Conservation (phyloP, 2,797 vertebrate species). For the Siniperca undulata region DNA sequence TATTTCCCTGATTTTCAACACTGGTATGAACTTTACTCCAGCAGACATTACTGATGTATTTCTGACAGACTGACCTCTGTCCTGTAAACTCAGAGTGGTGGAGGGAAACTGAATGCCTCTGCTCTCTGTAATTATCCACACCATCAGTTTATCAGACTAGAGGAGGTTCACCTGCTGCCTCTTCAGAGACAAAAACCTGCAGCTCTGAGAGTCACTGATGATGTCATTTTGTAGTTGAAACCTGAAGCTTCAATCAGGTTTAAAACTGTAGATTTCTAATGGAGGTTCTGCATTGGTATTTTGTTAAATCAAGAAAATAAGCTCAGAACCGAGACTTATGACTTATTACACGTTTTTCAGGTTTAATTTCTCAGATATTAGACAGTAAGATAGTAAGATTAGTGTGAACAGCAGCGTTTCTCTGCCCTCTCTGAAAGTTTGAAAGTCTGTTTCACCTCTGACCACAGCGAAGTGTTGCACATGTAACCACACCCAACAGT, state of each 20-base stretch:
- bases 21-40: neutral
- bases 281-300: no score
- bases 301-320: no score
- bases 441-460: no score
- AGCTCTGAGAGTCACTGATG: neutral
- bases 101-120: neutral
- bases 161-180: neutral
- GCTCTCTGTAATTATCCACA: neutral
- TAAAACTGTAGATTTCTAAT: neutral
- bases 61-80: constrained; percentile 7
- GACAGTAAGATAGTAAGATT: no score
- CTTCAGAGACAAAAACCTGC: neutral
- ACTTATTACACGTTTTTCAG: no score
- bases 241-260: neutral
- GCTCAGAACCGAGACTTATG: no score
- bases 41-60: neutral
- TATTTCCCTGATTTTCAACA: constrained; percentile 6
- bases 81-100: neutral
- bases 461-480: no score
- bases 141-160: neutral
- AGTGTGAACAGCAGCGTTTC: no score
- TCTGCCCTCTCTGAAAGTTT: no score
- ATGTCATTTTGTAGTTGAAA: neutral
- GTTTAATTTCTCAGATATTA: no score
- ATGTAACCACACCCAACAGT: no score